Evolutionary conservation across 2,113 vertebrate genomes (phyloP).

Genomic region (Ahaetulla prasina): DNA sequence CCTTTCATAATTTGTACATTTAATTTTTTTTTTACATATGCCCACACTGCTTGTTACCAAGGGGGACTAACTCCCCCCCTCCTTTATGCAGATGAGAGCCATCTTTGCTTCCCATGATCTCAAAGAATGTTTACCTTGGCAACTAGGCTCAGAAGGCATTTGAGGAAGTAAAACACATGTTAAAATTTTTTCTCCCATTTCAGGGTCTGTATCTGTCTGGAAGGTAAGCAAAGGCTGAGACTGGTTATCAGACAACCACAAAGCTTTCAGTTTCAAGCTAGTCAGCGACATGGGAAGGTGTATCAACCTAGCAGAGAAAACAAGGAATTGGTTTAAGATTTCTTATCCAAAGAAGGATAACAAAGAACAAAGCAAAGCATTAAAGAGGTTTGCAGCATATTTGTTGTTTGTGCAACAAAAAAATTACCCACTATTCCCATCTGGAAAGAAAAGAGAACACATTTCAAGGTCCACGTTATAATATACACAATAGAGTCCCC

Average conservation of each 20-base stretch:
- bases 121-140: conserved; percentile 75
- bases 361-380: not conserved
- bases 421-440: not conserved
- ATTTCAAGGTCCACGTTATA: not conserved
- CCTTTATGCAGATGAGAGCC: not conserved
- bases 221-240: conserved; percentile 95
- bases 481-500: not conserved
- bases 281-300: conserved; percentile 90
- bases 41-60: not conserved
- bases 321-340: not conserved
- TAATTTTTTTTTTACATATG: not conserved
- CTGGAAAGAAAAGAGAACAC: not conserved
- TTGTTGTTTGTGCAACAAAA: not conserved
- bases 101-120: not conserved
- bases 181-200: conserved; percentile 89
- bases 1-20: not conserved
- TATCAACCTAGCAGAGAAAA: conserved; percentile 71
- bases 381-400: not conserved
- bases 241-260: conserved; percentile 99
- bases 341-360: too few relatives aligned
- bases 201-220: conserved; percentile 86
- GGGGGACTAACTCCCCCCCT: not conserved
- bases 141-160: conserved; percentile 79
- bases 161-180: conserved; percentile 97
- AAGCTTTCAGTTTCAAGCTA: conserved; percentile 86